Evolutionary conservation across 1,140 invertebrate species (phyloP).

Genomic region (Aradophagus sp.): DNA sequence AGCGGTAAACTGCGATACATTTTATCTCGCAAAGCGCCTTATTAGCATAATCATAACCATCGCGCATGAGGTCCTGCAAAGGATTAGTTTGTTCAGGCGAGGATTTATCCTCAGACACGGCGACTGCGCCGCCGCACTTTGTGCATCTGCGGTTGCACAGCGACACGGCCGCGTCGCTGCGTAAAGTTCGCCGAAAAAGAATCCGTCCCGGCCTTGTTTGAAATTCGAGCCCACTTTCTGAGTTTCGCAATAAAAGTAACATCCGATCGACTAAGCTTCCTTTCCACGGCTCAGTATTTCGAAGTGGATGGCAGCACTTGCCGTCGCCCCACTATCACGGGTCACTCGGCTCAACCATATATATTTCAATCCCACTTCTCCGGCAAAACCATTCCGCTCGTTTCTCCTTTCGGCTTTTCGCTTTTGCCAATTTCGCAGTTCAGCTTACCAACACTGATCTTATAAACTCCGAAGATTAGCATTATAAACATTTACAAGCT

Average conservation of each 20-base stretch:
- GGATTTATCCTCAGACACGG: slow-evolving; percentile 37
- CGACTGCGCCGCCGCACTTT: no score
- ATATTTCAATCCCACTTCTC: slow-evolving; percentile 28
- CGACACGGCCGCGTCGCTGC: slow-evolving; percentile 29
- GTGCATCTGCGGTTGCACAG: slow-evolving; percentile 39
- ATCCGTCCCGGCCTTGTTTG: slow-evolving; percentile 29
- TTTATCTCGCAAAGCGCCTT: slow-evolving; percentile 46
- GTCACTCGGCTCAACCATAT: slow-evolving; percentile 51
- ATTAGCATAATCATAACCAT: slow-evolving; percentile 50
- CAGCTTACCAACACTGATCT: slow-evolving; percentile 19
- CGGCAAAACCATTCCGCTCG: slow-evolving; percentile 8
- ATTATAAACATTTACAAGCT: no score
- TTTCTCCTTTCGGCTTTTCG: slow-evolving; percentile 8
- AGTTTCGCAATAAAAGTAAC: slow-evolving; percentile 47
- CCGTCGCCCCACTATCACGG: slow-evolving; percentile 37
- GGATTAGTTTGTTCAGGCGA: slow-evolving; percentile 42
- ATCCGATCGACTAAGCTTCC: slow-evolving; percentile 33
- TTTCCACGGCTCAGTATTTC: slow-evolving; percentile 32
- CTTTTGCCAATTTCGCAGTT: slow-evolving; percentile 20
- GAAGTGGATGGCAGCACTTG: slow-evolving; percentile 44
- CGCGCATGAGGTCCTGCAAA: slow-evolving; percentile 34
- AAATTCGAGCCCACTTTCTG: slow-evolving; percentile 50
- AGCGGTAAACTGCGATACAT: slow-evolving; percentile 45
- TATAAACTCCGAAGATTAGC: no score
- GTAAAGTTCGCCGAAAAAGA: slow-evolving; percentile 45